These are phyloP conservation scores for Drosophila virilis DNA, from an alignment of 1,140 invertebrate genomes.

Conservation along the genomic window DNA sequence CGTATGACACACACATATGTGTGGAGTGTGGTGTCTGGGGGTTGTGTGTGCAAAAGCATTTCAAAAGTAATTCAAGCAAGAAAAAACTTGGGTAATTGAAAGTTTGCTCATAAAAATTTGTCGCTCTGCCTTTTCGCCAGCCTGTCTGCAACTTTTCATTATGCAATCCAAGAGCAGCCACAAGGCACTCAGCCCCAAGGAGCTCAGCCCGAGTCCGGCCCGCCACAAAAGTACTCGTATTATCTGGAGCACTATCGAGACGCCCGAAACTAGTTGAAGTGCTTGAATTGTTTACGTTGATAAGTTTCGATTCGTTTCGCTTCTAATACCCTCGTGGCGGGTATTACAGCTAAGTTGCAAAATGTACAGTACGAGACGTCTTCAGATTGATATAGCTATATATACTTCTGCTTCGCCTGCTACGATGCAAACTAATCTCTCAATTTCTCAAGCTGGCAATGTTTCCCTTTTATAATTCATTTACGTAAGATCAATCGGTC, in stretches of 20 bases:
- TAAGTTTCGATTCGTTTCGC: slow-evolving; percentile 56
- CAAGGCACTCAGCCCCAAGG: slow-evolving; percentile 3
- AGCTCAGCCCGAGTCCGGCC: background rate
- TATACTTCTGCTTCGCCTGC: too few species aligned
- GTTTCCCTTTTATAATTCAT: too few species aligned
- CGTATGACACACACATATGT: slow-evolving; percentile 41
- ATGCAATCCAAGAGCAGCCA: slow-evolving; percentile 51
- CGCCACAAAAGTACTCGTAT: slow-evolving; percentile 11
- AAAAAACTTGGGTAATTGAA: slow-evolving; percentile 82
- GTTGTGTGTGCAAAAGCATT: slow-evolving; percentile 54
- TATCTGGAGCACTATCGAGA: slow-evolving; percentile 77
- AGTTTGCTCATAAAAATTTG: slow-evolving; percentile 82
- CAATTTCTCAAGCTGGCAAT: too few species aligned
- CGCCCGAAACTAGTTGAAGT: slow-evolving; percentile 77
- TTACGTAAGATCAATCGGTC: too few species aligned
- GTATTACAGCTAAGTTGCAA: too few species aligned
- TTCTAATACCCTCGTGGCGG: background rate
- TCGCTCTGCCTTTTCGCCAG: slow-evolving; percentile 57
- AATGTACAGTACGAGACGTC: too few species aligned
- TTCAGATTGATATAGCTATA: too few species aligned
- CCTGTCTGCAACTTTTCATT: slow-evolving; percentile 70
- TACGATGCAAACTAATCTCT: too few species aligned
- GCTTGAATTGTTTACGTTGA: slow-evolving; percentile 79
- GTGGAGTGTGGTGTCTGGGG: slow-evolving; percentile 10
- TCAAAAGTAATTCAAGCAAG: slow-evolving; percentile 80